Conservation (phyloP, 2,797 vertebrate genomes). For the Lates japonicus region DNA sequence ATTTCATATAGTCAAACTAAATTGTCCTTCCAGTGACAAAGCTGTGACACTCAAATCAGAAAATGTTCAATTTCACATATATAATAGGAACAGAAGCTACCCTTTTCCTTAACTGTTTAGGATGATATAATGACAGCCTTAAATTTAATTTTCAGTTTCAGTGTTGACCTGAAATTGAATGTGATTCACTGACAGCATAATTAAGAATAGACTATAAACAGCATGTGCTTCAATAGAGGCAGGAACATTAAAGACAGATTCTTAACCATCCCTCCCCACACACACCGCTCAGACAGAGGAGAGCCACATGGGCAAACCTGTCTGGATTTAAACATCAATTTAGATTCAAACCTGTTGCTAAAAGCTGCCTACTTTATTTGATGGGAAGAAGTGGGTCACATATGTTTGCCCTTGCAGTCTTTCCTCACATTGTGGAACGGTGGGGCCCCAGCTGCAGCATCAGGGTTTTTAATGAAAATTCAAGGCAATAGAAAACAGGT, state of each 20-base stretch:
- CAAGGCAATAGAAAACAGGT: constrained; percentile 89
- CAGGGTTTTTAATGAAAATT: constrained; percentile 88
- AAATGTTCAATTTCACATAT: constrained; percentile 44
- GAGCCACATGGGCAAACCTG: constrained; percentile 83
- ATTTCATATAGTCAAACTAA: constrained; percentile 26
- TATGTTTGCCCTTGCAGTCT: constrained; percentile 88
- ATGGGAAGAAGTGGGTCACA: constrained; percentile 86
- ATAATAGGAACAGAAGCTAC: constrained; percentile 20
- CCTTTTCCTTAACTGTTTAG: constrained; percentile 38
- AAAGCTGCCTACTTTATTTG: constrained; percentile 87
- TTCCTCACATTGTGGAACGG: constrained; percentile 83
- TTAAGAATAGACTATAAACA: constrained; percentile 78
- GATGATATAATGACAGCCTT: constrained; percentile 61
- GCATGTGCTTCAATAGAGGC: constrained; percentile 75
- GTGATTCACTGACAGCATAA: constrained; percentile 72
- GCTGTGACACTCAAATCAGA: constrained; percentile 24
- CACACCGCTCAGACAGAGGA: constrained; percentile 68
- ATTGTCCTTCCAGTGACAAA: constrained; percentile 35
- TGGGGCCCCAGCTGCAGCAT: constrained; percentile 88
- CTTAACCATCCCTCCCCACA: constrained; percentile 62
- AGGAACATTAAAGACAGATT: constrained; percentile 78
- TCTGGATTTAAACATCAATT: constrained; percentile 90
- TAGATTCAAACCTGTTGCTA: constrained; percentile 90
- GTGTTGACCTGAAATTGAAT: constrained; percentile 70
- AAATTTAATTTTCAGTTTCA: constrained; percentile 70